Evolutionary conservation across 2,888 invertebrate species (phyloP), one percentile per base, ranked within the genome.

Genomic region (Ochlodes sylvanus): DNA sequence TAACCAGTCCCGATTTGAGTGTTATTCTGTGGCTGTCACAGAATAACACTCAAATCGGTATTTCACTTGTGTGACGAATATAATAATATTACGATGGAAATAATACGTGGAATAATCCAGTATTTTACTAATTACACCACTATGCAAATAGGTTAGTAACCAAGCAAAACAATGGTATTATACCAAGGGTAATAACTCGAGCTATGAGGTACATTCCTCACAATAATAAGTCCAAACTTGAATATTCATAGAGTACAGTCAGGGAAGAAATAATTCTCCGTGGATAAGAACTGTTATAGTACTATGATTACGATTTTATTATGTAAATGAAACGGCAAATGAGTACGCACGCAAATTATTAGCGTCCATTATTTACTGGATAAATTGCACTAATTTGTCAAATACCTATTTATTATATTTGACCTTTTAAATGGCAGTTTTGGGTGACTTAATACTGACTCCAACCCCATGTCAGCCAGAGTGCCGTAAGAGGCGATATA

Each of bases 181-280:
- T 21, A 27, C 2, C 27, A 32, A 54, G 27, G 27, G 27, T 27
- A 21, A 27, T 27, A 27, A 54, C 12, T 12, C 2, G 14, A 21
- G 21, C 21, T 21, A 21, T 52, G 6, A 52, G 14, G n/a, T 5
- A 52, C 50, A 19, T 50, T 34, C 38, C 10, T 38, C 38, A 54
- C 54, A 54, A 14, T 32, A 27, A 27, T 12, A n/a, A 54, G 27
- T 6, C 27, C 54, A n/a, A 5, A n/a, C 14, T n/a, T 54, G 54
- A 54, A 54, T 54, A 54, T 54, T 54, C 54, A 54, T 32, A 54
- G 19, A 21, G 54, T 7, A 54, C 54, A 52, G 52, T 19, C 3
- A 54, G 27, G 54, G 50, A 50, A 27, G 27, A 54, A 54, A 54
- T 54, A 27, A n/a, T 27, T n/a, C 12, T 32, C 54, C 27, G 27